A percentile compares a stretch with the other conserved stretches of the same genome.
Evolutionary conservation across 2,113 vertebrate genomes (phyloP).

Genomic region (Nothobranchius kuhntae): DNA sequence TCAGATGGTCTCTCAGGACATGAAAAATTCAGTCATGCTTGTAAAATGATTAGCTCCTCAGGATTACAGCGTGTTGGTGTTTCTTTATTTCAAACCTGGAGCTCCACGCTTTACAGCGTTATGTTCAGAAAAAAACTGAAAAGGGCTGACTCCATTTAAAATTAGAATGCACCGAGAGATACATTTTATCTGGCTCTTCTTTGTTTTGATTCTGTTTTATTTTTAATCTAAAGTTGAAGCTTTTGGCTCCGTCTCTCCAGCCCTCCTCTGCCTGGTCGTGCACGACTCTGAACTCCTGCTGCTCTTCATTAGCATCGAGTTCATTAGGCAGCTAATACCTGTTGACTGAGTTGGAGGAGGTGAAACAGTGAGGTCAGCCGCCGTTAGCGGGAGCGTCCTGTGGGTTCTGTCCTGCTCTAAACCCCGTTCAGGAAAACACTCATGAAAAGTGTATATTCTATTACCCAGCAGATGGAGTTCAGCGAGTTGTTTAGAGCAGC

Average conservation of each 20-base stretch:
- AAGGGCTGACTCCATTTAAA: not conserved
- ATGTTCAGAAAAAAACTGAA: not conserved
- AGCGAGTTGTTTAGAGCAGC: conserved; percentile 34
- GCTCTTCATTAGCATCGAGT: conserved; percentile 48
- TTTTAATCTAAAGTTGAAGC: not conserved
- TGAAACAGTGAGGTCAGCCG: conserved; percentile 31
- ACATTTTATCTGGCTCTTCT: not conserved
- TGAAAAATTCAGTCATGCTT: conserved; percentile 9
- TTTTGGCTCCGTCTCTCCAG: not conserved
- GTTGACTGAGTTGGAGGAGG: conserved; percentile 27
- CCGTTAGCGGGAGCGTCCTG: conserved; percentile 46
- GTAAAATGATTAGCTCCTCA: not conserved
- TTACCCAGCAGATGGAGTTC: conserved; percentile 22
- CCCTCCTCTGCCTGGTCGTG: not conserved
- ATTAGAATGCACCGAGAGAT: not conserved
- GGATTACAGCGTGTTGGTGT: not conserved
- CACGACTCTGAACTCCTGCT: conserved; percentile 14
- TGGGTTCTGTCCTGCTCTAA: conserved; percentile 30
- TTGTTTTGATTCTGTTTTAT: not conserved
- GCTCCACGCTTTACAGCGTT: not conserved
- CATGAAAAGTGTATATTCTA: conserved; percentile 21
- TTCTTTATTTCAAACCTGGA: not conserved
- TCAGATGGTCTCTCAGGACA: conserved; percentile 1
- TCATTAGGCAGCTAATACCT: conserved; percentile 60
- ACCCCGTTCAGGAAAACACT: conserved; percentile 25